Evolutionary conservation across 1,140 invertebrate species (phyloP), one percentile per base, ranked within the genome.

Genomic region (Calephelis virginiensis): DNA sequence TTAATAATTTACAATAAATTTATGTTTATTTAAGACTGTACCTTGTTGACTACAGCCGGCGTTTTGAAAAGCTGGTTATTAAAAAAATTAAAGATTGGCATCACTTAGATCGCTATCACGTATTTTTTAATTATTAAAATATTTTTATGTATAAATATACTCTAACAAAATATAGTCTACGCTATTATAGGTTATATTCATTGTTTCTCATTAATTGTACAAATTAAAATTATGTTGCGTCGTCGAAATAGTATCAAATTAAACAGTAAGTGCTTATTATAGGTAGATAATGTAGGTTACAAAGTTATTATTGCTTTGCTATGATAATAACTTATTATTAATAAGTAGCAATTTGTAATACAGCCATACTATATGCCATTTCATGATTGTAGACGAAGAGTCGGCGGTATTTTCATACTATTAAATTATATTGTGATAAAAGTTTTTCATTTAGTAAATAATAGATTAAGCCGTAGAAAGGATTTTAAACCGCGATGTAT

Each of bases 151-250:
- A 12, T n/a, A 40, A 59, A 37, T 59, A 59, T 59, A 59, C 56
- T 59, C 28, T 59, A 11, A 38, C 28, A 12, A 7, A 38, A 59
- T 38, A 59, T 28, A 11, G n/a, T 38, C 37, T 38, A 12, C 37
- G 56, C 37, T 38, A 12, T 7, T 28, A 59, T 59, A 59, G 56
- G 37, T 59, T 59, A 59, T 56, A 59, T 38, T 38, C 28, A 59
- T 38, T 59, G 56, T 59, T 59, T 59, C 37, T 59, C 28, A 17
- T 38, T 59, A 38, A 59, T 59, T 59, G 56, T 59, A 59, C 56
- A 59, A 59, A 59, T 56, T 56, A 28, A 56, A 56, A 28, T 56
- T 56, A 56, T 56, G 53, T 56, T 56, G 53, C 53, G 28, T 17
- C 28, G 53, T 37, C 28, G 53, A 56, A 28, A 56, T 56, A 37